Evolutionary conservation across 2,797 vertebrate species (phyloP).

Genomic region (Calcarius lapponicus): DNA sequence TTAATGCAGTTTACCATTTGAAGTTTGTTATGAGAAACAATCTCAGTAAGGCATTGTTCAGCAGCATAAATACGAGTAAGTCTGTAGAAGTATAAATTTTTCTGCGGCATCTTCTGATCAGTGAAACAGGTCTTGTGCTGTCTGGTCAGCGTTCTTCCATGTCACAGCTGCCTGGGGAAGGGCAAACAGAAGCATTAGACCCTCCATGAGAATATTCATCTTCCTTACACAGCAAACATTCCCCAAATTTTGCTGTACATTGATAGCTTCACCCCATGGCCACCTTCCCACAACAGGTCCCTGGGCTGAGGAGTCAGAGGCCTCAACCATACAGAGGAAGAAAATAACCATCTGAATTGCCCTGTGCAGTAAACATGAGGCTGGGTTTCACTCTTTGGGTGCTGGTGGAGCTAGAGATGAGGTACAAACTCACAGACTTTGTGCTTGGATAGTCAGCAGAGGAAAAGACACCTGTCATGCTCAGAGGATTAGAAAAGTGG

Average conservation of each 20-base stretch:
- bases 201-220: not conserved
- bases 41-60: not conserved
- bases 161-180: not conserved
- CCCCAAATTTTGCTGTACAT: not conserved
- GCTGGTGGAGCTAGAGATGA: not conserved
- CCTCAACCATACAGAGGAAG: not conserved
- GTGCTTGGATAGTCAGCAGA: not conserved
- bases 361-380: not conserved
- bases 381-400: not conserved
- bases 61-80: not conserved
- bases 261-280: not conserved
- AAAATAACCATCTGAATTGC: not conserved
- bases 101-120: not conserved
- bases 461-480: not conserved
- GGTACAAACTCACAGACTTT: not conserved
- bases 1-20: not conserved
- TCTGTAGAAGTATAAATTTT: not conserved
- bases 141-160: not conserved
- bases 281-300: not conserved
- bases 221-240: not conserved
- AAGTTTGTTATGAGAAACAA: not conserved
- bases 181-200: not conserved
- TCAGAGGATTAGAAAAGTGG: not conserved
- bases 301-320: rapidly evolving
- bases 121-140: not conserved